Evolutionary conservation across 2,113 vertebrate genomes (phyloP).

Genomic region (Syrmaticus mikado): DNA sequence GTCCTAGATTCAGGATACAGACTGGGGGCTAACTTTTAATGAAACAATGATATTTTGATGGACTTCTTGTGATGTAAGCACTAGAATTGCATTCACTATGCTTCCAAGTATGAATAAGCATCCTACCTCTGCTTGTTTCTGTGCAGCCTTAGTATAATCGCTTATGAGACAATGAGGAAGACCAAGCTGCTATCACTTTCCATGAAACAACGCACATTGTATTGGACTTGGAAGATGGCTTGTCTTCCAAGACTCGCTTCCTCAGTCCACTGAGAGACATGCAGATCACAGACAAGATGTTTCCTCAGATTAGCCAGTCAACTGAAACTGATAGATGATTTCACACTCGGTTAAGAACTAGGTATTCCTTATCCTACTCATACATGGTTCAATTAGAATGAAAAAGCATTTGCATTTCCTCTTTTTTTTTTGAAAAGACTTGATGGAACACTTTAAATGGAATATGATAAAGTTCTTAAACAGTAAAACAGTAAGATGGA

Average conservation of each 20-base stretch:
- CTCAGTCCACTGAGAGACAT: not conserved
- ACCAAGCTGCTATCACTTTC: not conserved
- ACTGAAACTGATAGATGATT: conserved; percentile 7
- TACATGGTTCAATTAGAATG: not conserved
- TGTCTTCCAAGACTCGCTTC: not conserved
- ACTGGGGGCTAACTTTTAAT: not conserved
- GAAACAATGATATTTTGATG: not conserved
- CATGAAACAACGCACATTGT: not conserved
- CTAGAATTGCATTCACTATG: not conserved
- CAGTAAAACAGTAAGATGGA: not conserved
- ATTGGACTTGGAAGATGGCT: not conserved
- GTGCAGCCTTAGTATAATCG: not conserved
- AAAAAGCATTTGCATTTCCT: not conserved
- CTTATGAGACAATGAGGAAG: accelerated
- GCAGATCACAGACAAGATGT: not conserved
- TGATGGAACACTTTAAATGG: not conserved
- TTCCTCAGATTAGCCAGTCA: not conserved
- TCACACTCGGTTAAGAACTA: not conserved
- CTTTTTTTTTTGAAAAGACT: not conserved
- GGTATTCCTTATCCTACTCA: not conserved
- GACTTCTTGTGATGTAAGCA: not conserved
- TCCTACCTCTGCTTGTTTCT: not conserved
- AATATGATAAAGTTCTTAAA: not conserved
- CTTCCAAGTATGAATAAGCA: not conserved
- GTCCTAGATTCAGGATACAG: not conserved